A percentile compares a stretch with the other conserved stretches of the same genome.
Evolutionary conservation across 2,113 vertebrate genomes (phyloP).

Genomic region (Stegastes partitus): DNA sequence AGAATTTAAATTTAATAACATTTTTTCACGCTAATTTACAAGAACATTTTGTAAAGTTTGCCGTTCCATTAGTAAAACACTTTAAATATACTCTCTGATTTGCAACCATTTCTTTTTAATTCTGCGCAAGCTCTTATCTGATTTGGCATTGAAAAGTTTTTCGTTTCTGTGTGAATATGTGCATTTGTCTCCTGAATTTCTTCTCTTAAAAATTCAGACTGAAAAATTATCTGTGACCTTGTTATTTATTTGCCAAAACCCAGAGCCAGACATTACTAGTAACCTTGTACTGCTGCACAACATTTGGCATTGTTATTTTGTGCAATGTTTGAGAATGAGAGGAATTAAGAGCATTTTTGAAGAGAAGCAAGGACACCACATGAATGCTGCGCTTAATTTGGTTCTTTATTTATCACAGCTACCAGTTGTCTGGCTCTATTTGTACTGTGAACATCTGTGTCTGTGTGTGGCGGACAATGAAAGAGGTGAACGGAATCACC

Average conservation of each 20-base stretch:
- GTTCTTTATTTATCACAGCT: slow-evolving; percentile 24
- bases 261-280: background rate
- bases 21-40: too few relatives aligned
- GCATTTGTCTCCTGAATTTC: too few relatives aligned
- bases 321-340: background rate
- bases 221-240: background rate
- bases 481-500: slow-evolving; percentile 26
- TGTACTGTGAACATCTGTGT: slow-evolving; percentile 12
- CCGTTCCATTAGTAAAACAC: too few relatives aligned
- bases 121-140: too few relatives aligned
- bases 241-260: background rate
- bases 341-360: background rate
- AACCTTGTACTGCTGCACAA: background rate
- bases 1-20: too few relatives aligned
- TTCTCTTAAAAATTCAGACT: too few relatives aligned
- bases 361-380: background rate
- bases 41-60: too few relatives aligned
- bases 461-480: slow-evolving; percentile 4
- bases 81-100: too few relatives aligned
- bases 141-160: too few relatives aligned
- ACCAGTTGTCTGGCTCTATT: background rate
- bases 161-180: too few relatives aligned
- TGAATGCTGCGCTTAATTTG: slow-evolving; percentile 10
- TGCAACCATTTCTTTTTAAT: too few relatives aligned
- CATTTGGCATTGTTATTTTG: background rate